Conservation (phyloP, 2,113 vertebrate genomes). For the Agapornis roseicollis region DNA sequence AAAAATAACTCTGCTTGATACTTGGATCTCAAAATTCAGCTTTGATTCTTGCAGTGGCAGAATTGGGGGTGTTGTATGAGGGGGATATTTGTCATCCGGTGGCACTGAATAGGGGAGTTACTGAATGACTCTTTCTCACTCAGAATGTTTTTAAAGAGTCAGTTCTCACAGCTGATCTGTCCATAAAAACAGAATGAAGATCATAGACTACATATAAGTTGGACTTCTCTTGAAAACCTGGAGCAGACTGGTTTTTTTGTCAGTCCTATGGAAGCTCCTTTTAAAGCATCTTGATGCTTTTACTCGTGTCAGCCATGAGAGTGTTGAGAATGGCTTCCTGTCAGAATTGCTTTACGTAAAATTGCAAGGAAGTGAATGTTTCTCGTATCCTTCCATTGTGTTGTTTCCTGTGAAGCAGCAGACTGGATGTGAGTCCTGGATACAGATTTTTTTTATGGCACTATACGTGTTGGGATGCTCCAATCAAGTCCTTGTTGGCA, state of each 20-base stretch:
- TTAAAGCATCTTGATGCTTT: neutral
- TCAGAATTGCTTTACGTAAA: neutral
- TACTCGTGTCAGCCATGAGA: neutral
- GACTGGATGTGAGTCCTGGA: slow-evolving; percentile 36
- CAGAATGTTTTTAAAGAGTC: neutral
- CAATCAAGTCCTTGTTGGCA: slow-evolving; percentile 29
- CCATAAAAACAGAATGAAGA: neutral
- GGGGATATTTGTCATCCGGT: neutral
- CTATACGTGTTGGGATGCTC: neutral
- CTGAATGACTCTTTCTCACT: neutral
- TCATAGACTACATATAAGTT: neutral
- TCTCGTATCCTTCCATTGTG: slow-evolving; percentile 53
- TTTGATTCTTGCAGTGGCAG: neutral
- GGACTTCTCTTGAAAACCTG: neutral
- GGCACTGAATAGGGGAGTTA: neutral
- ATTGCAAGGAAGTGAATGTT: slow-evolving; percentile 19
- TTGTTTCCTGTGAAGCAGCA: slow-evolving; percentile 51
- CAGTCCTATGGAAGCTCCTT: neutral
- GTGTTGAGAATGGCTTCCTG: neutral
- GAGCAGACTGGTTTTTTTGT: neutral
- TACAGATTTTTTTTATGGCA: slow-evolving; percentile 12
- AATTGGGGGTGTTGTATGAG: neutral
- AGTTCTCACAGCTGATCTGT: neutral
- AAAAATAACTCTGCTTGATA: neutral
- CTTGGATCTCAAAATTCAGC: neutral